phyloP scores from a whole-genome alignment of 1,140 invertebrate genomes.

The Pseudomyrmex gracilis region DNA sequence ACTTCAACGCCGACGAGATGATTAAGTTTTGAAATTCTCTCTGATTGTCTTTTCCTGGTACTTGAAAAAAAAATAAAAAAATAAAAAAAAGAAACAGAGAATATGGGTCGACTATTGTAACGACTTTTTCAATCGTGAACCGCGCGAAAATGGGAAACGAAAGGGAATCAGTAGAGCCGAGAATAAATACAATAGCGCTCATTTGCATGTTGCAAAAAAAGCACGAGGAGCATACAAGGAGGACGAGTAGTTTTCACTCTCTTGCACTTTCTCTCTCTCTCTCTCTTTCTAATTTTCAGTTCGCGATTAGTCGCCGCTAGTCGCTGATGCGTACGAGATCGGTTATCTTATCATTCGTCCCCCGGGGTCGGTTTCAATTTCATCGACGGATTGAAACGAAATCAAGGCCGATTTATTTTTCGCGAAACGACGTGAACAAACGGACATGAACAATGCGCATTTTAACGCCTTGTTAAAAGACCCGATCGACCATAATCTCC shows the following conservation, averaged over 20 bases:
- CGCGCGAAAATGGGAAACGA: slow-evolving; percentile 4
- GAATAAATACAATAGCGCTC: slow-evolving; percentile 38
- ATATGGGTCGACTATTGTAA: background rate
- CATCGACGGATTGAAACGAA: background rate
- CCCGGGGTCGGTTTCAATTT: background rate
- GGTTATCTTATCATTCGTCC: background rate
- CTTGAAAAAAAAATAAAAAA: background rate
- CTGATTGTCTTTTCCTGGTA: background rate
- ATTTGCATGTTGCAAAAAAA: slow-evolving; percentile 13
- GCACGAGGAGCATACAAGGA: background rate
- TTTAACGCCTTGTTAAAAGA: slow-evolving; percentile 23
- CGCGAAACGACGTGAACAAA: background rate
- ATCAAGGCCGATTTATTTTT: background rate
- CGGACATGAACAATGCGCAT: background rate
- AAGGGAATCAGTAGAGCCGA: slow-evolving; percentile 29
- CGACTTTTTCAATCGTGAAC: slow-evolving; percentile 16
- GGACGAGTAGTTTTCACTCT: background rate
- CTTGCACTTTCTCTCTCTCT: too few relatives aligned
- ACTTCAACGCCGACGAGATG: slow-evolving; percentile 14
- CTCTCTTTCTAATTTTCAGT: background rate
- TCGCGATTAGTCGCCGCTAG: slow-evolving; percentile 12
- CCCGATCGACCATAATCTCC: background rate
- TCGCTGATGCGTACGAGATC: slow-evolving; percentile 12
- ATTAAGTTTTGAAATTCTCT: slow-evolving; percentile 26
- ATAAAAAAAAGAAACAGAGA: background rate